A percentile compares a stretch with the other conserved stretches of the same genome.
Conservation (phyloP, 2,888 invertebrate genomes). For the Hypomecis punctinalis region DNA sequence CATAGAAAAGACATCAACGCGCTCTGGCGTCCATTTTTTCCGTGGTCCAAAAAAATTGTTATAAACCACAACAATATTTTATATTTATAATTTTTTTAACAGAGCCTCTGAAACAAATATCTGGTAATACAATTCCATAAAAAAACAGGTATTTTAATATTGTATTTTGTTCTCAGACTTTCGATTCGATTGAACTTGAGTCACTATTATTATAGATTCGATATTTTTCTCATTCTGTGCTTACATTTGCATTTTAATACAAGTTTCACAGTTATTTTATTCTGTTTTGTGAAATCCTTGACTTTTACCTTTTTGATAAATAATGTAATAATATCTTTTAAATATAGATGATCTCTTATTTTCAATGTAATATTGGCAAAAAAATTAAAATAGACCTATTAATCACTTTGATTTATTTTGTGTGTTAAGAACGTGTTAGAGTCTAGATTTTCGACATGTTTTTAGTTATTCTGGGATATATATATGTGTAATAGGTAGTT, state of each 20-base stretch:
- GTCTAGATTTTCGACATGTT: too few relatives aligned
- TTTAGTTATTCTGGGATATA: too few relatives aligned
- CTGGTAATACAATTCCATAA: too few relatives aligned
- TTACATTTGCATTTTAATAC: constrained; percentile 2
- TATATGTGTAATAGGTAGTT: too few relatives aligned
- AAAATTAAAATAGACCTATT: neutral
- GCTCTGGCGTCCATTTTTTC: neutral
- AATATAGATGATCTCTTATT: constrained; percentile 9
- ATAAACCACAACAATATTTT: too few relatives aligned
- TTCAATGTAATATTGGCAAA: neutral
- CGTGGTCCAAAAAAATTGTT: too few relatives aligned
- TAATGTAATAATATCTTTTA: constrained; percentile 4
- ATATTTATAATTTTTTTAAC: too few relatives aligned
- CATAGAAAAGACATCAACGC: constrained; percentile 37
- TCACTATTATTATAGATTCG: neutral
- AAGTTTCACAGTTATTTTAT: constrained; percentile 2
- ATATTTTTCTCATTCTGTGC: neutral
- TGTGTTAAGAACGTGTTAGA: too few relatives aligned
- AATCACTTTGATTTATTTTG: too few relatives aligned
- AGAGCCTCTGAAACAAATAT: too few relatives aligned
- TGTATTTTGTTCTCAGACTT: neutral
- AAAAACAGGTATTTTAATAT: too few relatives aligned
- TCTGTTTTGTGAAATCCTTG: constrained; percentile 14
- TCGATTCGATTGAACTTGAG: neutral
- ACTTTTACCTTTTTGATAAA: constrained; percentile 14